Evolutionary conservation across 2,888 invertebrate species (phyloP), one percentile per base, ranked within the genome.

Genomic region (Andrena camellia): DNA sequence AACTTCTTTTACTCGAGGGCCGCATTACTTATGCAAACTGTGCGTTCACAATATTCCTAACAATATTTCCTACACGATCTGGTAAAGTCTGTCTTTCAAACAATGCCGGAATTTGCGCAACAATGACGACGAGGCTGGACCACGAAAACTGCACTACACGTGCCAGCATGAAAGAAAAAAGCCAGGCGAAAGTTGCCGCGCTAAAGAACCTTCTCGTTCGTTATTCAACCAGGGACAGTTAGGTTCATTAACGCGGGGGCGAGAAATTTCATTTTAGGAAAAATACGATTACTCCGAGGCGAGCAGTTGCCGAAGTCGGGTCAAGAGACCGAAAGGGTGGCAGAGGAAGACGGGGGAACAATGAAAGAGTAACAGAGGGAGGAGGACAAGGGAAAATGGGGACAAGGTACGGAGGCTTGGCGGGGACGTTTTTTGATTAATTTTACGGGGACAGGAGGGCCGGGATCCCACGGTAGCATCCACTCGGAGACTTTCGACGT

Each of bases 211-310:
- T 23, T 29, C 60, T 23, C 50, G n/a, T 26, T 35, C 48, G 60
- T 78, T 57, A 70, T 33, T 82, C 71, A 23, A 57, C 23, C 54
- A 62, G 71, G 33, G 57, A 10, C 68, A 68, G 57, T 57, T 57
- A 57, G 26, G 23, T 57, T 26, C 57, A 81, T 81, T 81, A 83
- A 83, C 68, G 33, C 62, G 31, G 10, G 8, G 63, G 54, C 57
- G 33, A 71, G 66, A 84, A 86, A 74, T 86, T 86, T 81, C 59
- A 77, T 86, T 81, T 74, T 10, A 42, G 20, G 35, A 57, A 79
- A 80, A 64, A 64, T 73, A 77, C 73, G 71, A 69, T 79, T 73
- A 67, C 72, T 66, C 52, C 75, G n/a, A 23, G 8, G 42, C 52
- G 31, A 57, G 57, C 72, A 73, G 72, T 23, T 33, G 42, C 29